Evolutionary conservation across 1,140 invertebrate genomes (phyloP), one percentile per base, ranked within the genome.

Genomic region (Formica exsecta): DNA sequence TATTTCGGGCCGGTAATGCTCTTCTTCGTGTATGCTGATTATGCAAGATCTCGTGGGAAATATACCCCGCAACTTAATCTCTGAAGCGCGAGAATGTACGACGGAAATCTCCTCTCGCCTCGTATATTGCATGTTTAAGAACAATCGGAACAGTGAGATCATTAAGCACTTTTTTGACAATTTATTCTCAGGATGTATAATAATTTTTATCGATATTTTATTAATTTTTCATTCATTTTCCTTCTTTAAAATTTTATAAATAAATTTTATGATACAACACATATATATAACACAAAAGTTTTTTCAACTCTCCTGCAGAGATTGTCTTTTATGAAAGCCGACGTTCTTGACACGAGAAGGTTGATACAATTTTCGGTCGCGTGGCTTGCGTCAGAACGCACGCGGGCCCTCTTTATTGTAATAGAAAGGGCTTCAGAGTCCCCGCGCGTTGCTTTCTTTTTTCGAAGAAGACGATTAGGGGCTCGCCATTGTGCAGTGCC

Each of bases 401-500:
- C 84, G 71, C 80, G 64, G 74, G 11, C 41, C 32, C 77, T 54
- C n/a, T 44, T 68, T 70, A 83, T 84, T 88, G 62, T 77, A 87
- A 70, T 64, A 85, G 77, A 76, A 74, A 79, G 79, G 86, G 73
- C 41, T 87, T n/a, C 38, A n/a, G 61, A 74, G 44, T 79, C 62
- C 48, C 62, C 32, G 9, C 22, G 71, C 36, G 59, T 86, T 65
- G 22, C 32, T 86, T 81, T 41, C 84, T 90, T 90, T 90, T 91
- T 93, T 91, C 89, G 85, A 77, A 66, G 77, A 76, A 86, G 92
- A 87, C 80, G 92, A 93, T 93, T 92, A 92, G 73, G 65, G 70
- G 22, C 1, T 44, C 51, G 83, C 87, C 57, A 92, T 92, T 92
- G 87, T 85, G 48, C 73, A 77, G 76, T 19, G 25, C 65, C 68